Percentiles rank a stretch among this genome's conserved stretches.
Evolutionary conservation across 2,888 invertebrate genomes (phyloP).

Genomic region (Hirtodrosophila duncani): DNA sequence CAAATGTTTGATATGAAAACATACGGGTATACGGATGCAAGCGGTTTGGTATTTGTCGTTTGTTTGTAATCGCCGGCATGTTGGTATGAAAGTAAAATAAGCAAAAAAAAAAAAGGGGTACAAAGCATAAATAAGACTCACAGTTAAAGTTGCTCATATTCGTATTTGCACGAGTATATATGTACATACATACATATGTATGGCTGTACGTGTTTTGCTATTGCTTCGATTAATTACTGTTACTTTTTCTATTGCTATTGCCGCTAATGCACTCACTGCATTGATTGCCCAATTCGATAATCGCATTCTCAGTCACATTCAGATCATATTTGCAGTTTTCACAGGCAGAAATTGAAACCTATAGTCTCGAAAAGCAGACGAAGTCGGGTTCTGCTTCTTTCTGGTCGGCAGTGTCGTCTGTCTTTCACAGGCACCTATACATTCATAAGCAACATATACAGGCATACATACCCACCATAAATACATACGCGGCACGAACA

Average conservation of each 20-base stretch:
- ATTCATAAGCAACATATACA: conserved; percentile 14
- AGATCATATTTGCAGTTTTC: conserved; percentile 9
- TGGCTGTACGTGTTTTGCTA: conserved; percentile 7
- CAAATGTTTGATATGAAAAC: conserved; percentile 12
- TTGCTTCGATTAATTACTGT: conserved; percentile 35
- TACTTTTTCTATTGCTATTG: conserved; percentile 13
- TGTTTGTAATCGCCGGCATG: conserved; percentile 40
- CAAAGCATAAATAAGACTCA: conserved; percentile 58
- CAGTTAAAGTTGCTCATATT: conserved; percentile 34
- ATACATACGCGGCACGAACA: conserved; percentile 8
- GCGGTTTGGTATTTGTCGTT: too few relatives aligned
- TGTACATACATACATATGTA: conserved; percentile 11
- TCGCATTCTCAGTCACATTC: conserved; percentile 18
- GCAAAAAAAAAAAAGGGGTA: conserved; percentile 30
- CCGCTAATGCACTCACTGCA: conserved; percentile 5
- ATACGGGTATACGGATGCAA: too few relatives aligned
- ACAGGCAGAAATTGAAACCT: conserved; percentile 56
- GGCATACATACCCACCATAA: conserved; percentile 13
- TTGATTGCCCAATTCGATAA: conserved; percentile 26
- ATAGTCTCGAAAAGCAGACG: conserved; percentile 48
- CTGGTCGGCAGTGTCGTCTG: conserved; percentile 53
- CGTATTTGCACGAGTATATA: conserved; percentile 24
- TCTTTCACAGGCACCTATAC: conserved; percentile 47
- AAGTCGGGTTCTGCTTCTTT: conserved; percentile 68
- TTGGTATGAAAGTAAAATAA: conserved; percentile 42